Conservation (phyloP, 2,797 vertebrate genomes). For the Caiman crocodilus region DNA sequence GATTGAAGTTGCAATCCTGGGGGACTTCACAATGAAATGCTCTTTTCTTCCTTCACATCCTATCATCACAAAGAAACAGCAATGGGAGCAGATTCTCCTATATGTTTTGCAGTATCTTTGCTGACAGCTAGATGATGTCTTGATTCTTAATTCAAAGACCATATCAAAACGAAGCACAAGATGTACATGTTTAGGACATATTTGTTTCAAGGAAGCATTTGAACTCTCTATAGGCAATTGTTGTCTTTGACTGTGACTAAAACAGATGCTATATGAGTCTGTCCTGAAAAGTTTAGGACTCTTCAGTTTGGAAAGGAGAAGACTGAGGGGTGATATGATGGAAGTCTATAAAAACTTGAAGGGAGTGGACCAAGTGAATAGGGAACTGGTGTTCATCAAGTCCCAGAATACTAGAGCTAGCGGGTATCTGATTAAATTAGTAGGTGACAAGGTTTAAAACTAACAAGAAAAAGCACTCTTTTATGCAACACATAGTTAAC, state of each 20-base stretch:
- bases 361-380: too few species aligned
- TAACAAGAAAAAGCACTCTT: too few species aligned
- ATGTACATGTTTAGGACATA: background rate
- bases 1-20: constrained; percentile 26
- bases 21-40: constrained; percentile 17
- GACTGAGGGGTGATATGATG: too few species aligned
- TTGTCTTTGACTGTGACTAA: background rate
- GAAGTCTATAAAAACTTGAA: too few species aligned
- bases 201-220: background rate
- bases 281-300: too few species aligned
- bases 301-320: too few species aligned
- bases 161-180: background rate
- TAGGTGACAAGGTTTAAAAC: too few species aligned
- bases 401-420: too few species aligned
- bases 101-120: background rate
- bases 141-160: constrained; percentile 25
- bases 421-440: too few species aligned
- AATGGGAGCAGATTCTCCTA: background rate
- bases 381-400: too few species aligned
- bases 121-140: constrained; percentile 20
- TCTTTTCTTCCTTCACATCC: constrained; percentile 9
- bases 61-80: constrained; percentile 22
- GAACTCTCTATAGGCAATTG: background rate
- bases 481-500: too few species aligned
- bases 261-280: background rate